A percentile compares a stretch with the other conserved stretches of the same genome.
Evolutionary conservation across 2,797 vertebrate genomes (phyloP).

Genomic region (Gambelia wislizenii): DNA sequence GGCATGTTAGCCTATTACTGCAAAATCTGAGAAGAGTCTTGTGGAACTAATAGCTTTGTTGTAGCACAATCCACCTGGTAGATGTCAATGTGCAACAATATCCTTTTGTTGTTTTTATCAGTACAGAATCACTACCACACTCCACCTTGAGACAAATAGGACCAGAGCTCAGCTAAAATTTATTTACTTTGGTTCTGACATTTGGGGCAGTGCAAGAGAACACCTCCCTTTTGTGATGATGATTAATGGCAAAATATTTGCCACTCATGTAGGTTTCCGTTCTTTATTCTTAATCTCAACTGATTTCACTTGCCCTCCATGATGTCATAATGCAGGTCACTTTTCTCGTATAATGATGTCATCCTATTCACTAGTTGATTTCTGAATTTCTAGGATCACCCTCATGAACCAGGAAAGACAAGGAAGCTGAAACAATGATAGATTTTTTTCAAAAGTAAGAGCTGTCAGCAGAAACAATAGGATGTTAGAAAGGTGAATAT

Average conservation of each 20-base stretch:
- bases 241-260: too few relatives aligned
- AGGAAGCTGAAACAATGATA: background rate
- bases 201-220: background rate
- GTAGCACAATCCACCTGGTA: background rate
- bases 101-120: background rate
- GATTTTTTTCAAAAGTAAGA: background rate
- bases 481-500: background rate
- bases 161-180: background rate
- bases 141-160: background rate
- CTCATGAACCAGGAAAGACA: too few relatives aligned
- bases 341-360: background rate
- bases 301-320: background rate
- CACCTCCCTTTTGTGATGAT: background rate
- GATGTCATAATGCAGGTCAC: background rate
- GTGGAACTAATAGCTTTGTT: background rate
- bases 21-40: background rate
- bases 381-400: background rate
- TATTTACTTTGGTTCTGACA: background rate
- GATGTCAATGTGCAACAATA: background rate
- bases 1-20: background rate
- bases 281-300: background rate
- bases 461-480: background rate
- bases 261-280: background rate
- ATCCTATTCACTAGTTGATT: background rate
- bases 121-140: too few relatives aligned